Conservation (phyloP, 2,113 vertebrate species). For the Neofelis nebulosa region DNA sequence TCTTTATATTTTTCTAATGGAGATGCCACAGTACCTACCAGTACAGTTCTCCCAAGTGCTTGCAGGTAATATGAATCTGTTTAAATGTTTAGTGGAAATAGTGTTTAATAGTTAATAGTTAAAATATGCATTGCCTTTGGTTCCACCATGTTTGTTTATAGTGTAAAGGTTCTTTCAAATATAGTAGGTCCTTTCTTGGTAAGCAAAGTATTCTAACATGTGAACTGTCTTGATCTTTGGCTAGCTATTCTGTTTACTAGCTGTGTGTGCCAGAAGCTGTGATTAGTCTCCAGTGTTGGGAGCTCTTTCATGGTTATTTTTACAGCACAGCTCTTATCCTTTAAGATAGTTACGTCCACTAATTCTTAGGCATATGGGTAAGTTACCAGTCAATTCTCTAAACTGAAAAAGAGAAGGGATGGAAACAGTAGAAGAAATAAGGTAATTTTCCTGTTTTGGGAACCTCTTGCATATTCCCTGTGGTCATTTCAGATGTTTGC, state of each 20-base stretch:
- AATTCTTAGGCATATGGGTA: background rate
- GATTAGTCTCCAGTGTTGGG: background rate
- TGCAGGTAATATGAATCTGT: background rate
- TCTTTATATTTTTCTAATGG: background rate
- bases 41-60: background rate
- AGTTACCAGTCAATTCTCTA: background rate
- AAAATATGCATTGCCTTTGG: background rate
- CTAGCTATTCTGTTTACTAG: slow-evolving; percentile 21
- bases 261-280: background rate
- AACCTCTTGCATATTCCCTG: background rate
- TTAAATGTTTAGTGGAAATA: background rate
- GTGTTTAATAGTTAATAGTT: background rate
- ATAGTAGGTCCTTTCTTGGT: background rate
- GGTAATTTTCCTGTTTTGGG: background rate
- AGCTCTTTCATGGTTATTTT: background rate
- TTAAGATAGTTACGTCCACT: background rate
- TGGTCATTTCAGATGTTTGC: background rate
- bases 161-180: slow-evolving; percentile 11
- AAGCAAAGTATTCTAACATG: background rate
- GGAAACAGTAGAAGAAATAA: background rate
- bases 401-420: background rate
- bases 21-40: too few species aligned
- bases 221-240: background rate
- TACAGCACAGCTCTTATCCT: background rate
- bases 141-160: background rate